Evolutionary conservation across 2,113 vertebrate species (phyloP).

Genomic region (Pomatorhinus ruficollis): DNA sequence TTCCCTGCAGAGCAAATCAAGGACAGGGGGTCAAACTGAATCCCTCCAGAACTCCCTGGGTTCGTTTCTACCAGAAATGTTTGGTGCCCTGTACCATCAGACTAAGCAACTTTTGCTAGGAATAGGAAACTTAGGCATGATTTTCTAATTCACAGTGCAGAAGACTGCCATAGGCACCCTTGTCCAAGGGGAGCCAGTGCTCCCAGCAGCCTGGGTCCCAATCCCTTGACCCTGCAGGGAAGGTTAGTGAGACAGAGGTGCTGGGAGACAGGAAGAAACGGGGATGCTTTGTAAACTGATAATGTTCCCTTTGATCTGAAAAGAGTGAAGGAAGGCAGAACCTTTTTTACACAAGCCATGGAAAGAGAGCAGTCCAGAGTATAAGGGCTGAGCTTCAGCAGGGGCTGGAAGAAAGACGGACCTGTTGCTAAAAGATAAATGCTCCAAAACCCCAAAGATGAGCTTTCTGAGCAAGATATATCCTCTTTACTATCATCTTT

Average conservation of each 20-base stretch:
- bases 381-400: neutral
- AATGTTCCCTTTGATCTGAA: constrained; percentile 58
- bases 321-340: constrained; percentile 54
- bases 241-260: neutral
- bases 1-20: neutral
- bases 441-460: neutral
- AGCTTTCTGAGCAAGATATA: neutral
- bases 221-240: neutral
- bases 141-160: neutral
- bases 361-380: neutral
- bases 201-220: neutral
- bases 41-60: neutral
- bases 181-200: accelerated
- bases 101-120: neutral
- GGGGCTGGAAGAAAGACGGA: neutral
- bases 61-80: neutral
- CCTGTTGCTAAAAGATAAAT: neutral
- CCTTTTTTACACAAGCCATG: constrained; percentile 29
- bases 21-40: constrained; percentile 16
- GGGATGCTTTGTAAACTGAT: constrained; percentile 58
- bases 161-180: neutral
- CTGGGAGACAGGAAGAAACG: neutral
- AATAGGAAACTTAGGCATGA: neutral
- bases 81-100: neutral
- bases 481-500: neutral